Percentiles rank a stretch among this genome's conserved stretches.
Conservation (phyloP, 2,888 invertebrate genomes). For the Lamellibrachia satsuma region DNA sequence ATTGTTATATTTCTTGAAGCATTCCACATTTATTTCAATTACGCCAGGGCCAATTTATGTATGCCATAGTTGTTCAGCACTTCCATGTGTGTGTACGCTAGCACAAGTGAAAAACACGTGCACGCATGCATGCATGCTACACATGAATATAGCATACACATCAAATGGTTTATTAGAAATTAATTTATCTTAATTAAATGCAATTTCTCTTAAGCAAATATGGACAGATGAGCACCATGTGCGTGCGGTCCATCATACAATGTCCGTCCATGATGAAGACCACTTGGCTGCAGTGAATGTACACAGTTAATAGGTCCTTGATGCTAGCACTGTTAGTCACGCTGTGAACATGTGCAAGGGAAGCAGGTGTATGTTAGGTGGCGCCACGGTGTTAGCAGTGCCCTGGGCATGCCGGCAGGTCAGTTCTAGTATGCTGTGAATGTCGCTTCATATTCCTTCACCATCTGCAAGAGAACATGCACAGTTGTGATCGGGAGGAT, state of each 20-base stretch:
- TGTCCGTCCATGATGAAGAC: neutral
- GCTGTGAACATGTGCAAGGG: neutral
- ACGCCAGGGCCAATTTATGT: neutral
- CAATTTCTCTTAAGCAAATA: neutral
- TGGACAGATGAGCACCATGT: neutral
- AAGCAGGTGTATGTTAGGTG: neutral
- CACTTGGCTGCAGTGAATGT: neutral
- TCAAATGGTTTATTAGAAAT: neutral
- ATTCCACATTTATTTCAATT: neutral
- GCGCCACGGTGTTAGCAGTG: neutral
- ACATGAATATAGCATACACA: neutral
- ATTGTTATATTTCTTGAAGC: neutral
- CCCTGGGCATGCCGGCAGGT: neutral
- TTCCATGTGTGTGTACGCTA: neutral
- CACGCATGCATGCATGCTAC: neutral
- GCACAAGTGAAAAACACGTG: neutral
- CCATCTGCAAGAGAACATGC: neutral
- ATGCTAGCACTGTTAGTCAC: neutral
- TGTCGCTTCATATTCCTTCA: neutral
- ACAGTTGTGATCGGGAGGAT: neutral
- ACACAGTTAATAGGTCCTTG: neutral
- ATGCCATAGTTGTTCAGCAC: neutral
- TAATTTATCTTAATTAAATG: neutral
- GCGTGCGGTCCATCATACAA: neutral
- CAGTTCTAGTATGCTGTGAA: conserved; percentile 1